These are phyloP conservation scores for Mallateleia sp. DNA, from an alignment of 2,888 invertebrate species.

Conservation along the genomic window DNA sequence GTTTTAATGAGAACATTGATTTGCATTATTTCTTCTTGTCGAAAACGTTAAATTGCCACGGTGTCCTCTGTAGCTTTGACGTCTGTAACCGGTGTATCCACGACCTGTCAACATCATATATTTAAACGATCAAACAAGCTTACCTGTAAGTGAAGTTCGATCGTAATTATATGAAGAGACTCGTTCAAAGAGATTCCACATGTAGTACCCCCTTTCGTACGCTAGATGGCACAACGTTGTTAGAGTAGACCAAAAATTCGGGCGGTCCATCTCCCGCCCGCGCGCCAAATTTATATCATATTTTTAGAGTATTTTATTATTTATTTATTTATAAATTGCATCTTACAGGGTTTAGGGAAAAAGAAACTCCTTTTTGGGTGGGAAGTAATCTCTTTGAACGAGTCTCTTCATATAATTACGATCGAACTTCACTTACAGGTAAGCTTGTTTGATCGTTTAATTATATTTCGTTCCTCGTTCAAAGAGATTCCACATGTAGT, in stretches of 20 bases:
- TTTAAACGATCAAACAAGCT: not conserved
- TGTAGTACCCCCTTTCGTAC: conserved; percentile 8
- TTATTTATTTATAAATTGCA: too few relatives aligned
- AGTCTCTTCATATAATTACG: not conserved
- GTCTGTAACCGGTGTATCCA: too few relatives aligned
- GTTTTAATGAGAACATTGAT: too few relatives aligned
- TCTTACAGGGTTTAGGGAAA: too few relatives aligned
- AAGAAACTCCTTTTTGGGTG: too few relatives aligned
- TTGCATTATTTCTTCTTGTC: too few relatives aligned
- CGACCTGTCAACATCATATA: too few relatives aligned
- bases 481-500: conserved; percentile 7
- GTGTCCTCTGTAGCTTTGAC: too few relatives aligned
- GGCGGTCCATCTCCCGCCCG: not conserved
- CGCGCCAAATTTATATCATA: not conserved
- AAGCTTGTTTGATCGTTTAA: not conserved
- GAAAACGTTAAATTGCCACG: too few relatives aligned
- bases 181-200: conserved; percentile 2
- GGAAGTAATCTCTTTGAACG: not conserved
- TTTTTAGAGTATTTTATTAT: not conserved
- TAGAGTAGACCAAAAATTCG: not conserved
- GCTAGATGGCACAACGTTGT: conserved; percentile 14
- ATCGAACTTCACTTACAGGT: not conserved
- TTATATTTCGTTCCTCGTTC: conserved; percentile 1
- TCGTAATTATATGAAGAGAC: not conserved
- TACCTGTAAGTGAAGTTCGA: not conserved